phyloP scores from a whole-genome alignment of 2,888 invertebrate species.

The Clusia tigrina region DNA sequence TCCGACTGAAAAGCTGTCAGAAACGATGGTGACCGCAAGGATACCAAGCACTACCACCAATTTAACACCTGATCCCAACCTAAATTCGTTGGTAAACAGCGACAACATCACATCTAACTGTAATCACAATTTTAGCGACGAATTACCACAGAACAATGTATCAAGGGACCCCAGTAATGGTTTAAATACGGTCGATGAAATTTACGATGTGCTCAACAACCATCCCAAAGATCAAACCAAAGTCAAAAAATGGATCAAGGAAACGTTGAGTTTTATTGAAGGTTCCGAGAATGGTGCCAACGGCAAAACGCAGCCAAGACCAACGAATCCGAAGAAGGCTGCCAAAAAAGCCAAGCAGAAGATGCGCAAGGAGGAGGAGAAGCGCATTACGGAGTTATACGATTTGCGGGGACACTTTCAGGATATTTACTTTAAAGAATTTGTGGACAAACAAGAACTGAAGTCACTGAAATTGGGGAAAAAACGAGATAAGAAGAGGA shows the following conservation, averaged over 20 bases:
- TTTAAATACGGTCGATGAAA: constrained; percentile 54
- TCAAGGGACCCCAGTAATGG: too few species aligned
- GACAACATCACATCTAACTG: background rate
- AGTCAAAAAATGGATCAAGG: constrained; percentile 61
- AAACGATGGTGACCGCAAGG: constrained; percentile 25
- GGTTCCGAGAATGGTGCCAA: constrained; percentile 41
- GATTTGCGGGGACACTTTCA: constrained; percentile 60
- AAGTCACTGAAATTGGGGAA: constrained; percentile 55
- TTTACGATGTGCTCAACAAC: constrained; percentile 57
- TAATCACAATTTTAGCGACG: background rate
- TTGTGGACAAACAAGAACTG: constrained; percentile 57
- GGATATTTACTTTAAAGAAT: constrained; percentile 62
- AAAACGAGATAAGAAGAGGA: constrained; percentile 62
- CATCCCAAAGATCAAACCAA: constrained; percentile 53
- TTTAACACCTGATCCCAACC: constrained; percentile 20
- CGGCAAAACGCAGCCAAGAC: constrained; percentile 53
- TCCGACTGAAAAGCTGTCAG: background rate
- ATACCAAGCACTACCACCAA: constrained; percentile 15
- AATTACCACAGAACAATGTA: background rate
- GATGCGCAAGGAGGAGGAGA: constrained; percentile 62
- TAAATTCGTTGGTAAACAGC: too few species aligned
- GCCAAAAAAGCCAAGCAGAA: constrained; percentile 64
- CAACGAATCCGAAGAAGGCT: constrained; percentile 61
- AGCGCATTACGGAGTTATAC: constrained; percentile 59
- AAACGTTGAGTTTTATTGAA: constrained; percentile 61